phyloP scores from a whole-genome alignment of 2,113 vertebrate species.

The Callipepla squamata region DNA sequence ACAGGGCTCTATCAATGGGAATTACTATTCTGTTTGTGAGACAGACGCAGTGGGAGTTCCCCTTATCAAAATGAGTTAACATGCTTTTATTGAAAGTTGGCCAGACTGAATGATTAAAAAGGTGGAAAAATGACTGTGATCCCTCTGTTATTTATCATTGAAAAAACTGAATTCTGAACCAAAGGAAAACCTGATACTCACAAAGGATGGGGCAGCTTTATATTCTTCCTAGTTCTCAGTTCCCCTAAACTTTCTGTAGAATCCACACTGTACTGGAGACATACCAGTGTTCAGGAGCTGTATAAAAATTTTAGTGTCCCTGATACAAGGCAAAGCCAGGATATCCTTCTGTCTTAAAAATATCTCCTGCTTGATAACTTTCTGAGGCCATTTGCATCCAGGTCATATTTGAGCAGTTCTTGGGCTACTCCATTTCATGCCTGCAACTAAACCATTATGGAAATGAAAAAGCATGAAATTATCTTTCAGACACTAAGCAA shows the following conservation, averaged over 20 bases:
- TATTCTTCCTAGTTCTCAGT: neutral
- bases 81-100: neutral
- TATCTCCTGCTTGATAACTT: neutral
- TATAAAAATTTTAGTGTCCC: neutral
- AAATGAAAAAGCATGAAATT: neutral
- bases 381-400: neutral
- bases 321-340: neutral
- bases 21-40: conserved; percentile 14
- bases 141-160: neutral
- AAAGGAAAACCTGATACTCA: neutral
- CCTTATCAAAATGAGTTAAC: conserved; percentile 33
- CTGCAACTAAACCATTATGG: neutral
- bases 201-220: neutral
- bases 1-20: neutral
- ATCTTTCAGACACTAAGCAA: neutral
- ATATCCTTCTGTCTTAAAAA: neutral
- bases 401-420: neutral
- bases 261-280: neutral
- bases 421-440: neutral
- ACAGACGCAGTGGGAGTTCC: neutral
- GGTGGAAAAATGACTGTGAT: neutral
- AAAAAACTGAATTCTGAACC: neutral
- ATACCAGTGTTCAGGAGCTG: neutral
- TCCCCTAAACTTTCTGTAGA: neutral
- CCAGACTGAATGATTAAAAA: neutral